Base-by-base conservation (phyloP, 30 jellyfish, hydroid and myxozoan species). In the Chrysaora quinquecirrha region DNA sequence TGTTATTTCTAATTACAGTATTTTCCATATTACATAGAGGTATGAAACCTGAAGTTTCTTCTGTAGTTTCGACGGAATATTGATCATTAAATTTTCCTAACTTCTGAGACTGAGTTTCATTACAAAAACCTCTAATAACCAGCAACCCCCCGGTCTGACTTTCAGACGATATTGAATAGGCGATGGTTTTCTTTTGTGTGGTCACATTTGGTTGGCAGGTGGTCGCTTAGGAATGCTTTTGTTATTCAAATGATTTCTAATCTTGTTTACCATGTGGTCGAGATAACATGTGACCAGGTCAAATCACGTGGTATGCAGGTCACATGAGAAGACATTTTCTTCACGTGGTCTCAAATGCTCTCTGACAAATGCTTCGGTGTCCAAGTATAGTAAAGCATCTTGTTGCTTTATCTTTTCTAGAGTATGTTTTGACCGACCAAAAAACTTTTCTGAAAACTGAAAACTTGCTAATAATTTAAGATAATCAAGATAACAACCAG, bases 191-290 rank as follows among this genome's bases (percentile, higher is more conserved):
- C 47, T 75, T 75, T 49, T 47, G 64, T 75, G 85, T 74, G 92
- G 92, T 82, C 92, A 82, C 85, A 48, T 49, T 64, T 38, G 64
- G 73, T 49, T 70, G 56, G 92, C 92, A 82, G 92, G 92, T 82
- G 92, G 92, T 82, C 92, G 71, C 56, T 68, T 78, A 19, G 92
- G 92, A 82, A 82, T 82, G 43, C 80, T 46, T 43, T 70, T 82
- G 90, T 80, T 68, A 31, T 68, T 2, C 30, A n/a, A 43, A 34
- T 30, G 1, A 34, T 1, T 0, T 12, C 52, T 10, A 20, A 1
- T 3, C 1, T 48, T 0, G 72, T 22, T 43, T 22, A 2, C 48
- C 71, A 25, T 7, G 32, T 0, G 71, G 47, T 35, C 43, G 2
- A 20, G 19, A 3, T 52, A 52, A 16, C 29, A 52, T 20, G 68